A percentile compares a stretch with the other conserved stretches of the same genome.
Evolutionary conservation across 1,140 invertebrate genomes (phyloP).

Genomic region (Propsilocerus akamusi): DNA sequence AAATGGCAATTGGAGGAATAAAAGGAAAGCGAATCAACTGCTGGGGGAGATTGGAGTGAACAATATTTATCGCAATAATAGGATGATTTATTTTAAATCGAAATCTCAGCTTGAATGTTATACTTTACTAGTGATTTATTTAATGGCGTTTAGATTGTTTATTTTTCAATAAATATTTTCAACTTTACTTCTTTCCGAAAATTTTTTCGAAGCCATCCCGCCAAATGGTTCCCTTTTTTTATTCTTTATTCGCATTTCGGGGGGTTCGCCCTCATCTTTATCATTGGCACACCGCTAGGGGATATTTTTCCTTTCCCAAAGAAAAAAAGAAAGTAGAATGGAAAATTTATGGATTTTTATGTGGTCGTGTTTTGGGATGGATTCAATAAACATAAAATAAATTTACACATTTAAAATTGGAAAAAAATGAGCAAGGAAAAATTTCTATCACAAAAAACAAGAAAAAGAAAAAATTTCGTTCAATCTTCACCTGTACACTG

Average conservation of each 20-base stretch:
- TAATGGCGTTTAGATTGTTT: conserved; percentile 3
- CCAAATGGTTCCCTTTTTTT: too few species aligned
- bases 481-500: conserved; percentile 46
- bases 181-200: background rate
- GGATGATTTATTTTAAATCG: conserved; percentile 3
- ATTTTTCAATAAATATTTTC: conserved; percentile 3
- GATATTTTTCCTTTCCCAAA: conserved; percentile 4
- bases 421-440: too few species aligned
- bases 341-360: background rate
- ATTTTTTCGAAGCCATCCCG: too few species aligned
- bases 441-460: too few species aligned
- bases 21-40: too few species aligned
- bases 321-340: background rate
- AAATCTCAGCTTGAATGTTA: background rate
- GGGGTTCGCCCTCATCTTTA: too few species aligned
- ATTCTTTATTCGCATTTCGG: too few species aligned
- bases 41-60: too few species aligned
- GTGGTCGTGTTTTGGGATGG: background rate
- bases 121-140: background rate
- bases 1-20: too few species aligned
- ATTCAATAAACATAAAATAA: conserved; percentile 4
- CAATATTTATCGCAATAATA: background rate
- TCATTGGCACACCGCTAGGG: too few species aligned
- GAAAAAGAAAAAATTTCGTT: too few species aligned
- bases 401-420: background rate